Conservation (phyloP, 2,888 invertebrate genomes). For the Drosophila sordidula region DNA sequence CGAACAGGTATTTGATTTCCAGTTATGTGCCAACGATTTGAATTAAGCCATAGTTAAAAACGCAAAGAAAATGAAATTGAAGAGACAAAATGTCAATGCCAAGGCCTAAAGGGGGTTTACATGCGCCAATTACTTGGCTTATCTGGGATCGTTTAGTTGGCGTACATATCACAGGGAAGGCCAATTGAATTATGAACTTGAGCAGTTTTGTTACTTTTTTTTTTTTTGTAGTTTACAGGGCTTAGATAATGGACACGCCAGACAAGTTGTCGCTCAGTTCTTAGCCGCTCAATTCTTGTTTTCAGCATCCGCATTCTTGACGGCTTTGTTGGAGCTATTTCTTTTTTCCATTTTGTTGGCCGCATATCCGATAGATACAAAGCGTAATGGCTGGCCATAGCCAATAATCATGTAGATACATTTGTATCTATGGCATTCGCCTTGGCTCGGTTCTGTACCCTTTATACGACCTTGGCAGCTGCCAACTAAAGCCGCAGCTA, state of each 20-base stretch:
- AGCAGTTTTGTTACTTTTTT: background rate
- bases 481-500: background rate
- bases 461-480: constrained; percentile 34
- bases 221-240: background rate
- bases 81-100: background rate
- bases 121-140: background rate
- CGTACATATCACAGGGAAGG: background rate
- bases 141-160: background rate
- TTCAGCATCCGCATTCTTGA: constrained; percentile 31
- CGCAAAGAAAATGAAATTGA: background rate
- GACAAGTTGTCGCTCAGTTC: background rate
- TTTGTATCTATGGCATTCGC: constrained; percentile 20
- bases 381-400: no score
- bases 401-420: constrained; percentile 16
- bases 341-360: background rate
- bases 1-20: constrained; percentile 13
- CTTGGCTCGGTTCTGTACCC: constrained; percentile 36
- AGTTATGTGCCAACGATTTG: constrained; percentile 3
- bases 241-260: background rate
- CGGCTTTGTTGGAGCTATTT: constrained; percentile 6
- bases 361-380: constrained; percentile 23
- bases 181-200: background rate
- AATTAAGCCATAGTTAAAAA: no score
- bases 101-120: background rate
- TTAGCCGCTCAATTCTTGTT: background rate